Conservation (phyloP, 2,888 invertebrate genomes). For the Drosophila barbarae region DNA sequence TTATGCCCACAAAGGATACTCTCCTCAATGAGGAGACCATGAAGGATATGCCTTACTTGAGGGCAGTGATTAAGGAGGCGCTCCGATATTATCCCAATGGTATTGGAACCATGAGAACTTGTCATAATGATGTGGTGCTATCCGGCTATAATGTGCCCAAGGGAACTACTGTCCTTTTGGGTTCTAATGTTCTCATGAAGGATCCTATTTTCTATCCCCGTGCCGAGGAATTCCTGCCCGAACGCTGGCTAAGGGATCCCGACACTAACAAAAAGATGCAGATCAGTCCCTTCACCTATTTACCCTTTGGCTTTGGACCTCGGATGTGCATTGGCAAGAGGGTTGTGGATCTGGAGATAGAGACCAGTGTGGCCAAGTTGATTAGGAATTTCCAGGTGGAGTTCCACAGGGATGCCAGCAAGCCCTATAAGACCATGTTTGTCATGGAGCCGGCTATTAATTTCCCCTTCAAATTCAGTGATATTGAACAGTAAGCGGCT, state of each 20-base stretch:
- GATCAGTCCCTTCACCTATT: conserved; percentile 81
- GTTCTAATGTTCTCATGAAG: conserved; percentile 82
- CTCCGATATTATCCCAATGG: conserved; percentile 82
- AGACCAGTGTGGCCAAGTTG: conserved; percentile 80
- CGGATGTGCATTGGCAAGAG: conserved; percentile 86
- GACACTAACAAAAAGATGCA: conserved; percentile 40
- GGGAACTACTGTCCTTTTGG: conserved; percentile 85
- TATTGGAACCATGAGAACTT: conserved; percentile 15
- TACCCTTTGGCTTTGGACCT: conserved; percentile 86
- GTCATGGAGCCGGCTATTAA: conserved; percentile 74
- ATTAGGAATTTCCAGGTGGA: conserved; percentile 73
- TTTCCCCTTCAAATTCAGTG: conserved; percentile 75
- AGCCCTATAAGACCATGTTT: conserved; percentile 60
- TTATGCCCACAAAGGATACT: conserved; percentile 78
- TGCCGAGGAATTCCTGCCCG: conserved; percentile 84
- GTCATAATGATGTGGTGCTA: conserved; percentile 81
- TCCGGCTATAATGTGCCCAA: conserved; percentile 84
- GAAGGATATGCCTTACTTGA: conserved; percentile 82
- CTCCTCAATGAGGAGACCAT: conserved; percentile 79
- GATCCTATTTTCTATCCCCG: conserved; percentile 83
- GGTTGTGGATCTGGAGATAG: conserved; percentile 86
- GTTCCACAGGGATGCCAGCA: conserved; percentile 65
- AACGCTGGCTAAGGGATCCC: conserved; percentile 84
- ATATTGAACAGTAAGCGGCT: conserved; percentile 41
- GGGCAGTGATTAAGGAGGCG: conserved; percentile 87